Base-by-base conservation (phyloP, 2,888 invertebrate species). In the Eupeodes luniger region DNA sequence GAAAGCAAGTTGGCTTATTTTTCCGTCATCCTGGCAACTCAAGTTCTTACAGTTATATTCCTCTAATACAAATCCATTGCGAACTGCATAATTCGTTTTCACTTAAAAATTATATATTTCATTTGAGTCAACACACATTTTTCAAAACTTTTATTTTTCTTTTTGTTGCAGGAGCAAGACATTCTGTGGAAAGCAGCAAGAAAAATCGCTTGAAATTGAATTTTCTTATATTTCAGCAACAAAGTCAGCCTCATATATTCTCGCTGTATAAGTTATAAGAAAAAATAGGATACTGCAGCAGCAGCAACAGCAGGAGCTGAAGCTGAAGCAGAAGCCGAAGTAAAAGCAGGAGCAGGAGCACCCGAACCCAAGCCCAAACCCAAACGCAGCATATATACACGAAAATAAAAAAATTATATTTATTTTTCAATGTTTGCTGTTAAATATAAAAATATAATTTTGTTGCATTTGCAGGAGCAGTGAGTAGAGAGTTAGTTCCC, bases 21-120 rank as follows among this genome's bases (percentile, higher is more conserved):
- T 10, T 61, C 16, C 1, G 11, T 4, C 5, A 0, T 40, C 1
- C 9, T 5, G n/a, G 12, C 12, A 64, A 19, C n/a, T 34, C 16
- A 40, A 12, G 4, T 11, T 27, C 14, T 12, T 16, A 19, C 34
- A 74, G 27, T 34, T 27, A 16, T 47, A 19, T 40, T 16, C 36
- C 64, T 55, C 36, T 7, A 36, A 75, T 69, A 70, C 76, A 51
- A 80, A 81, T 85, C 61, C 72, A 81, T 49, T 81, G 64, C 70
- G 51, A 77, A 19, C n/a, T 81, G 77, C 77, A 81, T 85, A 81
- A 81, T 78, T 85, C 81, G 77, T 81, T 81, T 81, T 85, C 67
- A 74, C 77, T 85, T 77, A 77, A 81, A 85, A 81, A 77, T 70
- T 70, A 57, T 70, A 59, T 81, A 85, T 76, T 66, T 80, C 75